Evolutionary conservation across 37 sponge, comb jelly and placozoan genomes (phyloP).

Genomic region (Amphimedon queenslandica): DNA sequence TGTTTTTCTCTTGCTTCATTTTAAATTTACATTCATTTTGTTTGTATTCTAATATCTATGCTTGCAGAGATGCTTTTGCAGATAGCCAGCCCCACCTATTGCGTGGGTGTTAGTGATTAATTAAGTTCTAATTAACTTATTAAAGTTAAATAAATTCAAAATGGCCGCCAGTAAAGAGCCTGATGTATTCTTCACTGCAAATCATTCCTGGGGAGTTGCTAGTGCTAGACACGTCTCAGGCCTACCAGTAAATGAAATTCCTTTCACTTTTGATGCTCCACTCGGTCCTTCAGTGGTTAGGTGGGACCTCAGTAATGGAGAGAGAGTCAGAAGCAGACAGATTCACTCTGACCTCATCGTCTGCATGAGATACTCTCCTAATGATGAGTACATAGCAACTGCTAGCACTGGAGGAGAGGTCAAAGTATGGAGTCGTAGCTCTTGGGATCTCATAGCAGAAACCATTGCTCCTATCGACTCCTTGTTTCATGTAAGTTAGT

Average conservation of each 20-base stretch:
- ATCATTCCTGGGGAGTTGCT: constrained; percentile 66
- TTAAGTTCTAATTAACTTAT: too few relatives aligned
- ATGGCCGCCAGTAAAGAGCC: too few relatives aligned
- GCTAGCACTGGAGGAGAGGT: constrained; percentile 48
- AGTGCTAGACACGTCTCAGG: constrained; percentile 65
- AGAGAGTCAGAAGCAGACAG: constrained; percentile 32
- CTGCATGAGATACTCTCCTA: constrained; percentile 37
- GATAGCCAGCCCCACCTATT: too few relatives aligned
- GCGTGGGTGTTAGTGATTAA: too few relatives aligned
- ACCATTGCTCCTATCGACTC: constrained; percentile 30
- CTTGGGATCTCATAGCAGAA: constrained; percentile 16
- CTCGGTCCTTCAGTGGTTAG: constrained; percentile 36
- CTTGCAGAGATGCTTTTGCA: too few relatives aligned
- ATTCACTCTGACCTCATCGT: constrained; percentile 52
- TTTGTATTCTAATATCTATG: too few relatives aligned
- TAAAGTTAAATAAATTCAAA: too few relatives aligned
- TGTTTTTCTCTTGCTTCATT: too few relatives aligned
- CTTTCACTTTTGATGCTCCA: constrained; percentile 39
- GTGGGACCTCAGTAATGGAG: constrained; percentile 25
- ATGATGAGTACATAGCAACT: constrained; percentile 33
- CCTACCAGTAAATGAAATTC: not conserved
- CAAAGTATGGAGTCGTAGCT: constrained; percentile 38
- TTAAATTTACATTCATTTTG: too few relatives aligned
- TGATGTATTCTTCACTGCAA: too few relatives aligned
- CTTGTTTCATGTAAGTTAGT: constrained; percentile 59